A percentile compares a stretch with the other conserved stretches of the same genome.
These are phyloP conservation scores for Asbolus verrucosus DNA, from an alignment of 1,140 invertebrate genomes.

Conservation along the genomic window DNA sequence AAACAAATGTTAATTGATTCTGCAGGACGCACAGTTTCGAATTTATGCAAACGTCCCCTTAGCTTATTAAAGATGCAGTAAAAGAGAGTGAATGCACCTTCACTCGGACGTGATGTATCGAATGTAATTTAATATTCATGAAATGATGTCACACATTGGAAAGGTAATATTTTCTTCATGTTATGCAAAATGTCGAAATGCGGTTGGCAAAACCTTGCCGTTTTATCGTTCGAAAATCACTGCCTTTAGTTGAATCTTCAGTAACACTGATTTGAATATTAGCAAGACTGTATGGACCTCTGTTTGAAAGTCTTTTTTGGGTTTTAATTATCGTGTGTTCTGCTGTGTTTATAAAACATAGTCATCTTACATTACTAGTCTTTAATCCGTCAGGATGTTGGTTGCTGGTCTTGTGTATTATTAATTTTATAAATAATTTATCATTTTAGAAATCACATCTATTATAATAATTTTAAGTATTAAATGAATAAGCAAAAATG, in stretches of 20 bases:
- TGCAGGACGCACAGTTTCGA: no score
- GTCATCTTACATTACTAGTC: conserved; percentile 44
- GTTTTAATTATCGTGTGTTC: conserved; percentile 48
- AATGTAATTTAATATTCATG: no score
- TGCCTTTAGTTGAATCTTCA: not conserved
- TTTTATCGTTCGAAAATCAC: not conserved
- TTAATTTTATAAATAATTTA: conserved; percentile 40
- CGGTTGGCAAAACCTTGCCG: no score
- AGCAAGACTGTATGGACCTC: not conserved
- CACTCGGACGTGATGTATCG: no score
- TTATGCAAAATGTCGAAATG: no score
- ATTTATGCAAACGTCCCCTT: no score
- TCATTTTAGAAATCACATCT: conserved; percentile 25
- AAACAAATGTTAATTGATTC: no score
- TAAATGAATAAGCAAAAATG: conserved; percentile 7
- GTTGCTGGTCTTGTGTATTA: conserved; percentile 46
- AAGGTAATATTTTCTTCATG: no score
- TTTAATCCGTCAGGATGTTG: conserved; percentile 49
- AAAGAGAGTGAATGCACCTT: no score
- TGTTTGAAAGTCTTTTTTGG: no score
- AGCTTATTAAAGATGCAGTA: no score
- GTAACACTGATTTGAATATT: not conserved
- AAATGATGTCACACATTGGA: no score
- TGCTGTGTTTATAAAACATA: conserved; percentile 43
- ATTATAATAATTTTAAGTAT: conserved; percentile 29